Evolutionary conservation across 1,140 invertebrate species (phyloP).

Genomic region (Anadara kagoshimensis): DNA sequence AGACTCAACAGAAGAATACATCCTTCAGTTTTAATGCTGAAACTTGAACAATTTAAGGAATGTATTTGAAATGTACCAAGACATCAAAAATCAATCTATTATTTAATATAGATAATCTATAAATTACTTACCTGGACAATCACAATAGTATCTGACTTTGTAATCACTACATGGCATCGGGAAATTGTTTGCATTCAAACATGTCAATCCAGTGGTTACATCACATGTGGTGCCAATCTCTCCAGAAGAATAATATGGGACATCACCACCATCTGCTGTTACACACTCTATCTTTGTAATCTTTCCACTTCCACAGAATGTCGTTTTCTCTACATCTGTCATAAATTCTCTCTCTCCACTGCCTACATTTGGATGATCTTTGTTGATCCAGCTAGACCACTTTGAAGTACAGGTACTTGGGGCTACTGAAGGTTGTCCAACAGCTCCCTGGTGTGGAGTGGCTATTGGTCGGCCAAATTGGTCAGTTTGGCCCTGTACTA

Average conservation of each 20-base stretch:
- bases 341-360: constrained; percentile 44
- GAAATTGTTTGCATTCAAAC: constrained; percentile 53
- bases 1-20: too few species aligned
- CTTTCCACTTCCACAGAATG: constrained; percentile 49
- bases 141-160: constrained; percentile 73
- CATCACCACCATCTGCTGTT: constrained; percentile 35
- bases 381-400: constrained; percentile 37
- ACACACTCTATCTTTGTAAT: constrained; percentile 53
- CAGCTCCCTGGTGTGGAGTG: constrained; percentile 9
- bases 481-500: background rate
- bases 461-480: background rate
- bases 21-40: too few species aligned
- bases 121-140: constrained; percentile 55
- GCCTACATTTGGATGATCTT: constrained; percentile 44
- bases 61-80: too few species aligned
- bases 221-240: constrained; percentile 52
- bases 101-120: too few species aligned
- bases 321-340: constrained; percentile 24
- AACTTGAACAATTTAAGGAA: too few species aligned
- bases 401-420: constrained; percentile 13
- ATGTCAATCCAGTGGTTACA: constrained; percentile 49
- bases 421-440: background rate
- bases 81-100: too few species aligned
- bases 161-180: constrained; percentile 70
- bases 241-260: constrained; percentile 46